Evolutionary conservation across 1,140 invertebrate genomes (phyloP).

Genomic region (Limonius californicus): DNA sequence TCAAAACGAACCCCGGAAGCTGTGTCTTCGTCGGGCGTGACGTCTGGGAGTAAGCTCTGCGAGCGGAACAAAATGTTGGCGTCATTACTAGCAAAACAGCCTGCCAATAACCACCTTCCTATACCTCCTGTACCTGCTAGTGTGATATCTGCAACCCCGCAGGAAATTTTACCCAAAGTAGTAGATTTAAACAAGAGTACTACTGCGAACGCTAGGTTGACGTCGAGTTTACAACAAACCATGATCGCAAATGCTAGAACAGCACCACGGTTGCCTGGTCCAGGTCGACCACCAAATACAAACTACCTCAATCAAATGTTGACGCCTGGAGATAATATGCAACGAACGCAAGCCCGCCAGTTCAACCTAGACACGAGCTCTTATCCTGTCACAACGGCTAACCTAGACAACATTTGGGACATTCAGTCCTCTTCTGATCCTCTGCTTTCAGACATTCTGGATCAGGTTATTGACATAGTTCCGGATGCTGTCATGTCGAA

Average conservation of each 20-base stretch:
- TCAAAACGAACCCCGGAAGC: conserved; percentile 53
- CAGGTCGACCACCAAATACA: conserved; percentile 24
- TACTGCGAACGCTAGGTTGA: conserved; percentile 15
- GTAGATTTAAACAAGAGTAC: conserved; percentile 29
- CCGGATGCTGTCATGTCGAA: conserved; percentile 57
- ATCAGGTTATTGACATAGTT: conserved; percentile 78
- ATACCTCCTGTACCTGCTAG: conserved; percentile 62
- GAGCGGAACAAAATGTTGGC: conserved; percentile 86
- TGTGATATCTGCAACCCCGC: conserved; percentile 62
- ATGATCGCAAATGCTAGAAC: conserved; percentile 32
- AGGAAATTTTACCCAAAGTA: conserved; percentile 56
- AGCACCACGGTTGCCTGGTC: conserved; percentile 20
- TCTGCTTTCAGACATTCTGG: conserved; percentile 73
- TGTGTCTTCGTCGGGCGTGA: conserved; percentile 48
- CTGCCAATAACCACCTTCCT: conserved; percentile 61
- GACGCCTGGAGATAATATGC: conserved; percentile 27
- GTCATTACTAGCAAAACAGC: conserved; percentile 73
- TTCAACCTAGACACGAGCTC: conserved; percentile 29
- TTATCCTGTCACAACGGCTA: conserved; percentile 34
- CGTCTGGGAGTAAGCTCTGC: conserved; percentile 61
- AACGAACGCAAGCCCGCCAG: conserved; percentile 26
- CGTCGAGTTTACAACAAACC: conserved; percentile 24
- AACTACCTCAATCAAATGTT: conserved; percentile 41
- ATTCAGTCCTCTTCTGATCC: conserved; percentile 58
- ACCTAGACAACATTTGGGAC: conserved; percentile 27